These are phyloP conservation scores for Brotula barbata DNA, from an alignment of 2,797 vertebrate genomes.

Conservation along the genomic window DNA sequence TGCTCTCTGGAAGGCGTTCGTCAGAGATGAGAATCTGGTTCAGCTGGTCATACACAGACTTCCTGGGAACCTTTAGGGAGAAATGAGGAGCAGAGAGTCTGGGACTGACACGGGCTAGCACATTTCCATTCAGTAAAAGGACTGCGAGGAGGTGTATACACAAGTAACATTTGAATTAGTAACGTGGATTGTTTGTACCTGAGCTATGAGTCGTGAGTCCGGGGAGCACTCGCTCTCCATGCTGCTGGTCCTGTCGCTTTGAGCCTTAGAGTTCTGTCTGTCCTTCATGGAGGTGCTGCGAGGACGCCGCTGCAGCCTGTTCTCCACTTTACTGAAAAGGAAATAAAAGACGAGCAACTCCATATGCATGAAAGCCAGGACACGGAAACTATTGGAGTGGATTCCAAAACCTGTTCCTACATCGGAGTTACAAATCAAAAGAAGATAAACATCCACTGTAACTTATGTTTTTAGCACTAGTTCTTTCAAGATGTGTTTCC, in stretches of 20 bases:
- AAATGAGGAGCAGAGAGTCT: constrained; percentile 25
- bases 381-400: not conserved
- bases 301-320: constrained; percentile 73
- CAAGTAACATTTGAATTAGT: not conserved
- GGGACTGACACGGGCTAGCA: constrained; percentile 7
- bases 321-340: constrained; percentile 76
- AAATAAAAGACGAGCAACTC: constrained; percentile 13
- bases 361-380: constrained; percentile 11
- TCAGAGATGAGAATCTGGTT: constrained; percentile 85
- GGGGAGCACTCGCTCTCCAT: constrained; percentile 81
- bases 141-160: not conserved
- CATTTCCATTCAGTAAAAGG: not conserved
- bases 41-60: constrained; percentile 84
- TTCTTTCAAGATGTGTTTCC: constrained; percentile 1
- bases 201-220: constrained; percentile 73
- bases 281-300: constrained; percentile 85
- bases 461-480: not conserved
- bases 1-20: constrained; percentile 81
- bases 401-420: too few relatives aligned
- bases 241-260: constrained; percentile 79
- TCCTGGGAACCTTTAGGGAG: constrained; percentile 77
- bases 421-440: too few relatives aligned
- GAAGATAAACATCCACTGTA: not conserved
- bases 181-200: constrained; percentile 59
- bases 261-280: constrained; percentile 81